Base-by-base conservation (phyloP, 2,888 invertebrate species). In the Temnothorax unifasciatus region DNA sequence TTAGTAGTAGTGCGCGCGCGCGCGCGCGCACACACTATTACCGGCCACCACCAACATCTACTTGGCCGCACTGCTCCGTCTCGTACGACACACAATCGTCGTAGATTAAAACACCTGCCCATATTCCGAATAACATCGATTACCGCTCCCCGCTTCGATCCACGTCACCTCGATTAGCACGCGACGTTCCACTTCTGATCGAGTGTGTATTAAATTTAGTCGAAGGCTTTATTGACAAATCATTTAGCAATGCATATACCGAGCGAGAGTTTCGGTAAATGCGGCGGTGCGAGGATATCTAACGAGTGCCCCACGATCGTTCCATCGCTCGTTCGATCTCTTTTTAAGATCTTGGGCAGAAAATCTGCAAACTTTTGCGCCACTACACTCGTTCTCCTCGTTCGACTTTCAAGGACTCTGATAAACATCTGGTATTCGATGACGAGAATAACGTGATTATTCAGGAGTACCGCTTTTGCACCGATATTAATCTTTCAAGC, bases 41-140 rank as follows among this genome's bases (percentile, higher is more conserved):
- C 44, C n/a, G 13, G 34, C 1, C n/a, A 21, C 34, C 4, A 47
- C 9, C n/a, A 38, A 38, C 34, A 0, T 18, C n/a, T 59, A 59
- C 54, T 47, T 44, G 44, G 44, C 21, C 15, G 29, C 47, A 47
- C 13, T 47, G 52, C n/a, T 71, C 54, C 34, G 34, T 34, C 29
- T 54, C 79, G 59, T 25, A 64, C 47, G 52, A 83, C 63, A 52
- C 63, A 52, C 44, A 57, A 59, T 82, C 74, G 44, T 29, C 52
- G 68, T 57, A 66, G 41, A 79, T 84, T 69, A 87, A 84, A 84
- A 71, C 84, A 77, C 84, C 82, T 79, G 83, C 59, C 82, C 71
- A 44, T 76, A 54, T 29, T 44, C 38, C 18, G 68, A 66, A 44
- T 75, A 41, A 61, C 64, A 76, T 69, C 69, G 57, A 79, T 81